Conservation (phyloP, 2,797 vertebrate species). For the Pelodytes ibericus region DNA sequence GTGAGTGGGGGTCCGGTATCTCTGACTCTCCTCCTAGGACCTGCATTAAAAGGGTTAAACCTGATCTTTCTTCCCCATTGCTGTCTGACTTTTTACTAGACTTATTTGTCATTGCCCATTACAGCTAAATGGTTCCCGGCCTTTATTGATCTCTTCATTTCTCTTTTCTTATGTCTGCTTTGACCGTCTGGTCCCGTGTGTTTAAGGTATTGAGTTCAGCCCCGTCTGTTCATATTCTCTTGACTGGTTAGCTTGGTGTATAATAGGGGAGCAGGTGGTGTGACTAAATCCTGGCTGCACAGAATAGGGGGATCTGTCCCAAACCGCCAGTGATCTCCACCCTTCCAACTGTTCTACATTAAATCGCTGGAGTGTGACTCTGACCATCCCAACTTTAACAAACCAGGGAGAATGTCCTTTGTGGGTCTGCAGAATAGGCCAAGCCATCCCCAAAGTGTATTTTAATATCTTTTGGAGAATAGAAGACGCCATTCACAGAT, state of each 20-base stretch:
- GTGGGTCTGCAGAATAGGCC: slow-evolving; percentile 62
- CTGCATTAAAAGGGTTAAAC: not conserved
- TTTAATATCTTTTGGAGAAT: slow-evolving; percentile 70
- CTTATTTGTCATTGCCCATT: slow-evolving; percentile 73
- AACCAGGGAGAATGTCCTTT: slow-evolving; percentile 82
- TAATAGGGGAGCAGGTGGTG: slow-evolving; percentile 98
- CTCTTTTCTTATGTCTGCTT: slow-evolving; percentile 77
- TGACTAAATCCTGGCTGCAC: slow-evolving; percentile 89
- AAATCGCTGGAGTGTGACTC: slow-evolving; percentile 87
- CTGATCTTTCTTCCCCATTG: not conserved
- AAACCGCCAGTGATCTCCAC: slow-evolving; percentile 86
- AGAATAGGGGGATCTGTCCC: slow-evolving; percentile 81
- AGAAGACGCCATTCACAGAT: slow-evolving; percentile 46
- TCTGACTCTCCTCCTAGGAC: too few species aligned
- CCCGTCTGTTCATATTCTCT: slow-evolving; percentile 88
- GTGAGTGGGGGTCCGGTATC: too few species aligned
- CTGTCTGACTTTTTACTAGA: slow-evolving; percentile 59
- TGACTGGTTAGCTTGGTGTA: slow-evolving; percentile 80
- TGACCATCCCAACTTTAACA: slow-evolving; percentile 92
- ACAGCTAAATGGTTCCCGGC: slow-evolving; percentile 73
- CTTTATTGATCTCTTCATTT: slow-evolving; percentile 91
- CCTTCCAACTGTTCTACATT: slow-evolving; percentile 98
- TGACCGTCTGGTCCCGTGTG: slow-evolving; percentile 81
- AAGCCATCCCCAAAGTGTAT: slow-evolving; percentile 61
- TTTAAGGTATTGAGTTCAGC: slow-evolving; percentile 69